Evolutionary conservation across 2,113 vertebrate genomes (phyloP).

Genomic region (Oxyura jamaicensis): DNA sequence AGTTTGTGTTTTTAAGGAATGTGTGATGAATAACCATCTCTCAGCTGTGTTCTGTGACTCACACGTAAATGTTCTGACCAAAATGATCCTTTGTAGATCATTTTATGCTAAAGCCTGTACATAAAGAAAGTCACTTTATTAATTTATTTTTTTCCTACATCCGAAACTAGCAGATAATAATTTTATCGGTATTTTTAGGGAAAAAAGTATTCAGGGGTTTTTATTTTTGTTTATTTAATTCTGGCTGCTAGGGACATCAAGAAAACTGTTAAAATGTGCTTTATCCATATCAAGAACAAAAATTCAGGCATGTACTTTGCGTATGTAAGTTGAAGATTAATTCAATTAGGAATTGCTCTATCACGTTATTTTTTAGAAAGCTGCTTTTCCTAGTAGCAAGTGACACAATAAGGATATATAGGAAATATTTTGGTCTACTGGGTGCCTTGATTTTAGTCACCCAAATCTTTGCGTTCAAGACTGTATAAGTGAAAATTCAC

Average conservation of each 20-base stretch:
- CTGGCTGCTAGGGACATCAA: neutral
- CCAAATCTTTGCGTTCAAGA: neutral
- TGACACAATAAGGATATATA: neutral
- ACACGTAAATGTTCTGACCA: neutral
- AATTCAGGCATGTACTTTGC: neutral
- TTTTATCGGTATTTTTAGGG: neutral
- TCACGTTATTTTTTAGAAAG: neutral
- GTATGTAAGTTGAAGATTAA: neutral
- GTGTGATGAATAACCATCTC: neutral
- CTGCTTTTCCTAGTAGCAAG: neutral
- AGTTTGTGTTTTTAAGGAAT: neutral
- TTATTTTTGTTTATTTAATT: neutral
- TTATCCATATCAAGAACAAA: neutral
- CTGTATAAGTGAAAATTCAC: neutral
- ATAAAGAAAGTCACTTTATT: neutral
- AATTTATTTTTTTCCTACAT: neutral
- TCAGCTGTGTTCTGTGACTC: neutral
- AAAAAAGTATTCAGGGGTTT: neutral
- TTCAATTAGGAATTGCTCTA: neutral
- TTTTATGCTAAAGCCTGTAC: neutral
- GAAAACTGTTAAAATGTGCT: neutral
- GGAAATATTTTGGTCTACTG: neutral
- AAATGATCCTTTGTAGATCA: neutral
- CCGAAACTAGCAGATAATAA: neutral
- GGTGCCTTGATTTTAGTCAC: neutral